Conservation (phyloP, 2,113 vertebrate genomes). For the Bubo blakistoni region DNA sequence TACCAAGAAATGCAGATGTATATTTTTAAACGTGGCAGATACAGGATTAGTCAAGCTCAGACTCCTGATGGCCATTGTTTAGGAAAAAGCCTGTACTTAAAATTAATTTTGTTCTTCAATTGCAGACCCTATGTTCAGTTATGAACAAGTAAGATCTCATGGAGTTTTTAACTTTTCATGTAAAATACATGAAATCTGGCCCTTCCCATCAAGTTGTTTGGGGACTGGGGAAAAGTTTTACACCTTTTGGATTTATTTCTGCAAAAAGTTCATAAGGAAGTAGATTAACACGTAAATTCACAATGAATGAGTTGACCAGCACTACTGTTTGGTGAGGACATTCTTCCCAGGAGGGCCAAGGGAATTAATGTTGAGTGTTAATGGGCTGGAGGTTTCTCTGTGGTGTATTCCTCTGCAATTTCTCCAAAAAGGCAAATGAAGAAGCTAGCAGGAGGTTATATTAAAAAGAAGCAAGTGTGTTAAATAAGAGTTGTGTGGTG, state of each 20-base stretch:
- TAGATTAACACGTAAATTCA: background rate
- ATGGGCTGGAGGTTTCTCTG: background rate
- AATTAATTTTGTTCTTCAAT: background rate
- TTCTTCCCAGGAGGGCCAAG: background rate
- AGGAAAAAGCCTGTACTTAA: background rate
- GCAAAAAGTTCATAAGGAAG: background rate
- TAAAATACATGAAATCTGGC: background rate
- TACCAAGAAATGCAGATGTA: background rate
- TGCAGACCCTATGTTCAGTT: background rate
- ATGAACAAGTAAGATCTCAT: background rate
- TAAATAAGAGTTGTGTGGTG: background rate
- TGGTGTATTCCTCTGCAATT: background rate
- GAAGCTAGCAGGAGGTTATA: background rate
- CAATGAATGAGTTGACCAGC: background rate
- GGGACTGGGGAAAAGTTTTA: background rate
- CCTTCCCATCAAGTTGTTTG: background rate
- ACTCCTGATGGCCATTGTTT: background rate
- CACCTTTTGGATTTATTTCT: background rate
- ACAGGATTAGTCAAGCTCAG: background rate
- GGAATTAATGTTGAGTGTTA: background rate
- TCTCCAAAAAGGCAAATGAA: background rate
- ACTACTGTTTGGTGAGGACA: rapidly evolving
- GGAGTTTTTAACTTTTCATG: background rate
- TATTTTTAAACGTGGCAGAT: background rate
- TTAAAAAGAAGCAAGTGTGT: background rate